Evolutionary conservation across 2,888 invertebrate genomes (phyloP), one percentile per base, ranked within the genome.

Genomic region (Ernsta delagoae): DNA sequence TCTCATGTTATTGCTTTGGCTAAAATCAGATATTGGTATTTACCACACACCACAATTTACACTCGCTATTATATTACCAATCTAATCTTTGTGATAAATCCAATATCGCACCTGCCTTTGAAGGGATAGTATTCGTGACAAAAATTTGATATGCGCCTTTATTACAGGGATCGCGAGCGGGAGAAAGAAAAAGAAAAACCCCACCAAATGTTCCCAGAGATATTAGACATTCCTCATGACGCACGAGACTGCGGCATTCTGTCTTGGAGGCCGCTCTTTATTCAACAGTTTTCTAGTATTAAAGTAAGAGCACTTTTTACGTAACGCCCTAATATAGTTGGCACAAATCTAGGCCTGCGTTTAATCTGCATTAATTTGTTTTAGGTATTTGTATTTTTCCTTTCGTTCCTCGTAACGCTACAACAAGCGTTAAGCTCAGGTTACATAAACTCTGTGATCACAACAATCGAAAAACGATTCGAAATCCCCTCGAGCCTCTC

Each of bases 401-500:
- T 98, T 78, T 98, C 98, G 84, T 95, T 98, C 94, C 95, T 98
- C 84, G 98, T 98, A 81, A 98, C 98, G 79, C 94, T 98, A 77
- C 98, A 98, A 86, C 98, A 98, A 90, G 98, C 97, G 31, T 94
- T 98, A 75, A 97, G 98, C 87, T 98, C 98, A 72, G 98, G 98
- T 75, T 98, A 98, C 87, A 97, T 98, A 78, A 98, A 98, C 93
- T 98, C 98, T 87, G 98, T 99, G 89, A 98, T 99, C 88, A 98
- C 98, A 76, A 99, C 98, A 69, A 98, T 99, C 81, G 98, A 99
- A 93, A 98, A 98, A 89, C 96, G 41, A 41, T 41, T 41, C 41
- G 98, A 98, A 90, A 98, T 98, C 83, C 98, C 98, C 72, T 98
- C 98, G 85, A 97, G 97, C 85, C 96, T 98, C 75, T 98, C 98